phyloP scores from a whole-genome alignment of 2,113 vertebrate species.

The Balaeniceps rex region DNA sequence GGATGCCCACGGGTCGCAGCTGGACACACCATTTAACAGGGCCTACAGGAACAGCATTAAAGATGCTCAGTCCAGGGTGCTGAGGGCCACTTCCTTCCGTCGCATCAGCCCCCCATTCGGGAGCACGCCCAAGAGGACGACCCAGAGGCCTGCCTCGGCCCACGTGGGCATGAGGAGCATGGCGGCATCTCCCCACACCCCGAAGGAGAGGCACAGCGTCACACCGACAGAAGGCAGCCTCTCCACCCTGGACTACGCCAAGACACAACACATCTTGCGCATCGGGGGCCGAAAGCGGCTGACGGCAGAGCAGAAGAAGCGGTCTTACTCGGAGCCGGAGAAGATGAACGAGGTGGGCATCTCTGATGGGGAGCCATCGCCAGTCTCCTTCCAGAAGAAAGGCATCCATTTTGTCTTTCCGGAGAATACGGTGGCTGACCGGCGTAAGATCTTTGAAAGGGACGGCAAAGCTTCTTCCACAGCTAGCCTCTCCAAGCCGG shows the following conservation, averaged over 20 bases:
- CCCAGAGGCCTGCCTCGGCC: constrained; percentile 74
- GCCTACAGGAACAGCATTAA: constrained; percentile 89
- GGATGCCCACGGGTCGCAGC: constrained; percentile 49
- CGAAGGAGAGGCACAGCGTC: constrained; percentile 85
- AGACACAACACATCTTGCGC: constrained; percentile 60
- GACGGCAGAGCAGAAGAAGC: constrained; percentile 88
- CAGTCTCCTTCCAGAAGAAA: constrained; percentile 60
- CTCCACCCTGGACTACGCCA: neutral
- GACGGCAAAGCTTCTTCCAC: constrained; percentile 67
- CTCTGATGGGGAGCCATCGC: constrained; percentile 61
- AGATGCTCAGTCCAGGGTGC: constrained; percentile 85
- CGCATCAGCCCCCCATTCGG: constrained; percentile 67
- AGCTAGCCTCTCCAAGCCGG: constrained; percentile 72
- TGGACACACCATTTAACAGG: constrained; percentile 77
- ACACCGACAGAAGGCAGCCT: constrained; percentile 68
- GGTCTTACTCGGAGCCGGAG: constrained; percentile 93
- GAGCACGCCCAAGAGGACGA: constrained; percentile 38
- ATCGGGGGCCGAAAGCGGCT: constrained; percentile 87
- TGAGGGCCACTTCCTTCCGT: constrained; percentile 88
- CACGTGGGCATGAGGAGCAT: constrained; percentile 64
- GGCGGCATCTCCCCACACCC: constrained; percentile 76
- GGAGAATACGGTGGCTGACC: constrained; percentile 85
- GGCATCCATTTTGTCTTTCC: constrained; percentile 60
- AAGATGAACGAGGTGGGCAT: constrained; percentile 92
- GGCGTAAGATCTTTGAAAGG: constrained; percentile 87